phyloP scores from a whole-genome alignment of 2,797 vertebrate species.

The Danio choprae region DNA sequence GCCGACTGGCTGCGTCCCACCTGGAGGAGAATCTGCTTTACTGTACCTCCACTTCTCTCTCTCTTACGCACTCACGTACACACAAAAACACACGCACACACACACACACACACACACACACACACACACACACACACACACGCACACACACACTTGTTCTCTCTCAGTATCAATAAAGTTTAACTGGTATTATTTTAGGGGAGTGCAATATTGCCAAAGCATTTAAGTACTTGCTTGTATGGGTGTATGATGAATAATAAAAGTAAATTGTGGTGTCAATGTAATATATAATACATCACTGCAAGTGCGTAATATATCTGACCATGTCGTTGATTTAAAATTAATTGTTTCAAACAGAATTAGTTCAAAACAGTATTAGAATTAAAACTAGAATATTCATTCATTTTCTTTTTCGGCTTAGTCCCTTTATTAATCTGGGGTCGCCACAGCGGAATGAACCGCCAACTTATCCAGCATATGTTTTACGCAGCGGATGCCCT shows the following conservation, averaged over 20 bases:
- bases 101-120: background rate
- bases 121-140: background rate
- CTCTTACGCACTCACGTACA: conserved; percentile 18
- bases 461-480: too few relatives aligned
- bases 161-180: conserved; percentile 28
- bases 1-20: conserved; percentile 80
- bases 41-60: conserved; percentile 3
- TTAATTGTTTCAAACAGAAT: background rate
- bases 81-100: too few relatives aligned
- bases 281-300: background rate
- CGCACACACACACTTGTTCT: background rate
- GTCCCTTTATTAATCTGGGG: too few relatives aligned
- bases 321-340: background rate
- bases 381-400: too few relatives aligned
- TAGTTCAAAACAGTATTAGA: too few relatives aligned
- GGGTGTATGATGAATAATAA: conserved; percentile 14
- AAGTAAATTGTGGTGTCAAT: background rate
- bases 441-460: too few relatives aligned
- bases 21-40: conserved; percentile 81
- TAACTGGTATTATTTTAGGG: conserved; percentile 29
- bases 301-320: background rate
- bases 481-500: too few relatives aligned
- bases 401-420: too few relatives aligned
- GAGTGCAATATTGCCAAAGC: conserved; percentile 23
- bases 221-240: conserved; percentile 27